phyloP scores from a whole-genome alignment of 2,113 vertebrate genomes.

The Dermatemys mawii region DNA sequence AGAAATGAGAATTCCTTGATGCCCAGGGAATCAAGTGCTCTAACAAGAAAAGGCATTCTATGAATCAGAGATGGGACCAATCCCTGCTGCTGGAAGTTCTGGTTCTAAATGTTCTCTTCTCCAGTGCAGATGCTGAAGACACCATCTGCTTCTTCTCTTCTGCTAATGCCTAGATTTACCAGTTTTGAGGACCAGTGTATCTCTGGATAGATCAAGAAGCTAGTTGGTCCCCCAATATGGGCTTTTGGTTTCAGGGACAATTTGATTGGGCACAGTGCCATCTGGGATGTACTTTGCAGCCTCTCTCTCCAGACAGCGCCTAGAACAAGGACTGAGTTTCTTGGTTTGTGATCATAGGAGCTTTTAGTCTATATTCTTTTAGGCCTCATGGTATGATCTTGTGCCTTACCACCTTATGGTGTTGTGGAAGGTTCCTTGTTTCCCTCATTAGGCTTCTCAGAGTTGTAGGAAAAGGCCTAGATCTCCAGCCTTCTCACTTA shows the following conservation, averaged over 20 bases:
- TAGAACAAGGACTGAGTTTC: background rate
- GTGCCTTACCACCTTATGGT: background rate
- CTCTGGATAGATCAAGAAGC: background rate
- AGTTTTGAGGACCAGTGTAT: background rate
- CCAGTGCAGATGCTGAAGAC: background rate
- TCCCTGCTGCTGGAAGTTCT: background rate
- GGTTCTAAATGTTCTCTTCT: background rate
- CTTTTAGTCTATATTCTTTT: background rate
- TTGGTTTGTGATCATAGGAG: background rate
- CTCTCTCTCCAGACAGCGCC: background rate
- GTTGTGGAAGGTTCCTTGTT: background rate
- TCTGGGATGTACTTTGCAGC: background rate
- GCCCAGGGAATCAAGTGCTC: background rate
- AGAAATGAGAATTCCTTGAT: background rate
- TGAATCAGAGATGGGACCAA: background rate
- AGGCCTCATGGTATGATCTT: background rate
- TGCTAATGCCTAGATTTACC: background rate
- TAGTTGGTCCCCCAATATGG: background rate
- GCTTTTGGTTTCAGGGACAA: background rate
- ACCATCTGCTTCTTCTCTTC: background rate
- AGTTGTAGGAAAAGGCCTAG: background rate
- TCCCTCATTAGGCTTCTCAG: background rate
- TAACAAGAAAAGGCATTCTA: background rate
- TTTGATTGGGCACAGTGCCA: background rate
- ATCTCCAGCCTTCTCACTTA: background rate